Evolutionary conservation across 2,888 invertebrate genomes (phyloP), one percentile per base, ranked within the genome.

Genomic region (Pimpla rufipes): DNA sequence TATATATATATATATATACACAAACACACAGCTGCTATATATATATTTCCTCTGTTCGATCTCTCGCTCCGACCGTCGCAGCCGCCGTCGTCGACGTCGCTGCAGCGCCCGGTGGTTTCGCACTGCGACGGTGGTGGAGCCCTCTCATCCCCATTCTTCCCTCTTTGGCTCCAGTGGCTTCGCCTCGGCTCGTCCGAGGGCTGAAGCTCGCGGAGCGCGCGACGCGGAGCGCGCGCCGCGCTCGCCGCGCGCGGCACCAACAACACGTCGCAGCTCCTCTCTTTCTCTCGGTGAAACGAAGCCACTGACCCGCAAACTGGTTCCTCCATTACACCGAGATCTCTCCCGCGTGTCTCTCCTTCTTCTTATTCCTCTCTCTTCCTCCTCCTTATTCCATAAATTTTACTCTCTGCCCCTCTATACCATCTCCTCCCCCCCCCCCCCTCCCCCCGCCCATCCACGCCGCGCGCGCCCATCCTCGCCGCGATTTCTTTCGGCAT

Each of bases 241-340:
- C 52, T 21, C 52, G 23, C 23, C 21, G 8, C 23, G 13, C 21
- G 13, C 13, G 3, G 23, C 23, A 11, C 37, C 59, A 16, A 37
- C 59, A 37, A 5, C n/a, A 5, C 47, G 47, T n/a, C 16, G 13
- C 10, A 2, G 37, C 18, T 42, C 42, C 70, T 79, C 76, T 77
- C 57, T 57, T 78, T 85, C 70, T 79, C 87, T 87, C 87, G 88
- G 86, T 89, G 87, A 89, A 88, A 89, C 91, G 88, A 90, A 91
- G 90, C 90, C 77, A 90, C 90, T 91, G 91, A 90, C 90, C 91
- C 91, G 91, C 89, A 90, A 91, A 92, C 91, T 91, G 91, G 91
- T 92, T 91, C 91, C 90, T 89, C 89, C 90, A 90, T 90, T 89
- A 89, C 89, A 88, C 89, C 85, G 84, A 87, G 87, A 52, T 62